Percentiles rank a stretch among this genome's conserved stretches.
These are phyloP conservation scores for Bombyx huttoni DNA, from an alignment of 2,888 invertebrate species.

Conservation along the genomic window DNA sequence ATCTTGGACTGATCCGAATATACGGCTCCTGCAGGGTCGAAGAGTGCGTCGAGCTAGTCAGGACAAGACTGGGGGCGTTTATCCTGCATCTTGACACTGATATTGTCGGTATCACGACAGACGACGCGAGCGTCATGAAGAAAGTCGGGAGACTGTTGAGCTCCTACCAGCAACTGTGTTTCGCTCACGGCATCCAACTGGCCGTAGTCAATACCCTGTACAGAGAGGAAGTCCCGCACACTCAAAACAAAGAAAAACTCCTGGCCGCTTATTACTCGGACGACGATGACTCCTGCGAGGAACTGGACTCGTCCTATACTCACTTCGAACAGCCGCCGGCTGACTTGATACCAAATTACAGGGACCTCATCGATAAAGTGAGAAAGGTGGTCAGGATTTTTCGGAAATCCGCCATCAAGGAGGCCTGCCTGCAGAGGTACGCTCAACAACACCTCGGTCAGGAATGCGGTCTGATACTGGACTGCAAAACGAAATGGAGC, in stretches of 20 bases:
- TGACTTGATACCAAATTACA: slow-evolving; percentile 3
- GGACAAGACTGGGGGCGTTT: slow-evolving; percentile 4
- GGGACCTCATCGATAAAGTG: slow-evolving; percentile 6
- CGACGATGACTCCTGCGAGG: too few species aligned
- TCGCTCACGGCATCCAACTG: slow-evolving; percentile 10
- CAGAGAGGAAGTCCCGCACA: slow-evolving; percentile 4
- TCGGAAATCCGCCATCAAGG: slow-evolving; percentile 9
- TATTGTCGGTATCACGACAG: slow-evolving; percentile 8
- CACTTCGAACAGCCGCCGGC: neutral
- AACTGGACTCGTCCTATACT: too few species aligned
- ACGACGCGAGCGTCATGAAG: slow-evolving; percentile 6
- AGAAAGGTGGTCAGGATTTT: slow-evolving; percentile 8
- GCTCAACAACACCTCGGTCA: slow-evolving; percentile 8
- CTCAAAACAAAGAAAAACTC: slow-evolving; percentile 3
- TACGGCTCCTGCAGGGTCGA: neutral
- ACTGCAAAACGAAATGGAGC: slow-evolving; percentile 9
- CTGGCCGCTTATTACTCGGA: neutral
- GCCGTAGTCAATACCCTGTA: slow-evolving; percentile 10
- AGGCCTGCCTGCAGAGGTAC: slow-evolving; percentile 9
- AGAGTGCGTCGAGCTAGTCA: neutral
- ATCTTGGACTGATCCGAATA: neutral
- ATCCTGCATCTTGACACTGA: slow-evolving; percentile 6
- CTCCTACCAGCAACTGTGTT: slow-evolving; percentile 11
- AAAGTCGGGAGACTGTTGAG: slow-evolving; percentile 7
- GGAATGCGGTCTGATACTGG: slow-evolving; percentile 9